A percentile compares a stretch with the other conserved stretches of the same genome.
Evolutionary conservation across 1,140 invertebrate genomes (phyloP).

Genomic region (Radopholus similis): DNA sequence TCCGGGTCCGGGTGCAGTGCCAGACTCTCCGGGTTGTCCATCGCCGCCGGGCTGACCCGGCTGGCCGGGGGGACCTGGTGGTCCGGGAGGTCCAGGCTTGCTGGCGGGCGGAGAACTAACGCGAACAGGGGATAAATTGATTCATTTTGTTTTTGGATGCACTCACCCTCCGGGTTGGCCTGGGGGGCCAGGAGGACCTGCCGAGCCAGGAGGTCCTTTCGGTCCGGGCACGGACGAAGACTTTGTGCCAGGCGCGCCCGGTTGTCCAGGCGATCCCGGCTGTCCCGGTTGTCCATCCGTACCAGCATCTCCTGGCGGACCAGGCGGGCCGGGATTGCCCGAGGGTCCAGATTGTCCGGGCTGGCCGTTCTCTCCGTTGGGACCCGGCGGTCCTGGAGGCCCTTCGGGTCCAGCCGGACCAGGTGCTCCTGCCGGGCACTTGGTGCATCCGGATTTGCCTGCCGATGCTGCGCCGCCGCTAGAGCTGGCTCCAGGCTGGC

Average conservation of each 20-base stretch:
- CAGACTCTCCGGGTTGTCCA: conserved; percentile 21
- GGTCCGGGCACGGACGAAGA: conserved; percentile 14
- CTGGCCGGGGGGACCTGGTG: conserved; percentile 18
- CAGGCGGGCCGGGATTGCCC: conserved; percentile 23
- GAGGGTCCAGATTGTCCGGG: conserved; percentile 17
- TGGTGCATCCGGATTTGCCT: conserved; percentile 7
- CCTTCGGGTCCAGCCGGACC: conserved; percentile 26
- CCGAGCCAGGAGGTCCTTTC: conserved; percentile 13
- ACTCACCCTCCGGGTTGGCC: conserved; percentile 5
- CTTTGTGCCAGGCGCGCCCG: conserved; percentile 6
- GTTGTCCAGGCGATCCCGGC: conserved; percentile 4
- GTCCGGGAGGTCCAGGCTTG: conserved; percentile 3
- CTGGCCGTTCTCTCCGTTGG: neutral
- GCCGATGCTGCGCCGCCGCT: neutral
- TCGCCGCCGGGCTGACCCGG: conserved; percentile 12
- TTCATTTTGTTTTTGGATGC: neutral
- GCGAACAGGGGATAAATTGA: neutral
- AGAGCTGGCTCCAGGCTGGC: conserved; percentile 5
- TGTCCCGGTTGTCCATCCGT: conserved; percentile 12
- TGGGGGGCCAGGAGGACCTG: neutral
- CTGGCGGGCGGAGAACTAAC: conserved; percentile 10
- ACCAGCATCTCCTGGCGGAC: conserved; percentile 28
- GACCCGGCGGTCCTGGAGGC: conserved; percentile 3
- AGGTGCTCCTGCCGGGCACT: conserved; percentile 25
- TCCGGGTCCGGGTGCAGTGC: conserved; percentile 18